Evolutionary conservation across 1,140 invertebrate genomes (phyloP).

Genomic region (Formica exsecta): DNA sequence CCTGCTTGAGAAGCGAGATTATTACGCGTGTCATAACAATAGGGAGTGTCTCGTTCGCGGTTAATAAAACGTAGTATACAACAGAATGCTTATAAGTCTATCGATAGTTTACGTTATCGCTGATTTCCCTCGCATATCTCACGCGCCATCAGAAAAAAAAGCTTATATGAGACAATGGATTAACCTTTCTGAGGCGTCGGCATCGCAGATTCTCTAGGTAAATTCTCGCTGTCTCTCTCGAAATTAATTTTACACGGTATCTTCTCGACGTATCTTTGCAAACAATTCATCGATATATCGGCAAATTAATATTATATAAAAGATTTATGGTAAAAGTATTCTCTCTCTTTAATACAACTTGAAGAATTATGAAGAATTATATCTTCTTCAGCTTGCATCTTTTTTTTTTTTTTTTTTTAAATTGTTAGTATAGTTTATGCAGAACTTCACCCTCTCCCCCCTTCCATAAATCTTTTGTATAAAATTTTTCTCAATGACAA

Average conservation of each 20-base stretch:
- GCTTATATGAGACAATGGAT: conserved; percentile 30
- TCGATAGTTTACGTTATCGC: conserved; percentile 8
- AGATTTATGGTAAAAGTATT: conserved; percentile 21
- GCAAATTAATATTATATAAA: conserved; percentile 25
- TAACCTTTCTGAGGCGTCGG: conserved; percentile 45
- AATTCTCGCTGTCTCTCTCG: conserved; percentile 12
- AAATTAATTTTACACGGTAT: conserved; percentile 47
- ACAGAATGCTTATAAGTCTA: conserved; percentile 41
- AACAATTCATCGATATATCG: conserved; percentile 19
- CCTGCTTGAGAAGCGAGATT: conserved; percentile 35
- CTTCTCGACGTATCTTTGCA: conserved; percentile 14
- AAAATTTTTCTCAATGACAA: conserved; percentile 11
- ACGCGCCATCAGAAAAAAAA: conserved; percentile 45
- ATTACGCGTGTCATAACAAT: neutral
- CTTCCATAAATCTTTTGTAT: neutral
- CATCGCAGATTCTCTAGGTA: conserved; percentile 23
- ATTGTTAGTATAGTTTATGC: neutral
- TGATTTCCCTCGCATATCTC: conserved; percentile 31
- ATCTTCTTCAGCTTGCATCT: too few species aligned
- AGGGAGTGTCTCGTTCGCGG: conserved; percentile 17
- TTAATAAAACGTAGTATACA: conserved; percentile 37
- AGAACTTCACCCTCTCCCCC: neutral
- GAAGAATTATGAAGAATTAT: too few species aligned
- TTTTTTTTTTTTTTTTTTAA: neutral
- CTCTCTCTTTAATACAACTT: neutral